Percentiles rank a stretch among this genome's conserved stretches.
These are phyloP conservation scores for Automeris io DNA, from an alignment of 2,888 invertebrate species.

Conservation along the genomic window DNA sequence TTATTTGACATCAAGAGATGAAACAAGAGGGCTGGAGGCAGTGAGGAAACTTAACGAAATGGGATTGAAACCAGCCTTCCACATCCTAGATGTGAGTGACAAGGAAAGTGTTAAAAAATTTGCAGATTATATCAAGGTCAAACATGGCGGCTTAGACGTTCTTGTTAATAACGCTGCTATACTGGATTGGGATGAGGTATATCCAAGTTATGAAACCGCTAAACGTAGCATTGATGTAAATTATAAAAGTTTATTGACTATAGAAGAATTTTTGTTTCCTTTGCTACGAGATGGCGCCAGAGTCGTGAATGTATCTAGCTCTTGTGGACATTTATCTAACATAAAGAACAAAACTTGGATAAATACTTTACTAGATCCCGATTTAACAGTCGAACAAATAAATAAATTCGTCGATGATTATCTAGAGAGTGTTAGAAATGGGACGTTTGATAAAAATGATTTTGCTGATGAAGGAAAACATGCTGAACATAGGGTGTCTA, in stretches of 20 bases:
- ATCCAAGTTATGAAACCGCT: constrained; percentile 58
- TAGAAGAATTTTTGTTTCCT: constrained; percentile 79
- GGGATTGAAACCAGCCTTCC: constrained; percentile 75
- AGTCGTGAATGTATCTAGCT: constrained; percentile 83
- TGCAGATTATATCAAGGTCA: constrained; percentile 73
- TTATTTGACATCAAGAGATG: constrained; percentile 81
- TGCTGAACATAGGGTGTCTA: constrained; percentile 62
- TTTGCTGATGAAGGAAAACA: constrained; percentile 66
- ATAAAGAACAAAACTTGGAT: constrained; percentile 55
- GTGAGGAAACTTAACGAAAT: constrained; percentile 75
- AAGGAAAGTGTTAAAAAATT: constrained; percentile 76
- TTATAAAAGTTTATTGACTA: constrained; percentile 48
- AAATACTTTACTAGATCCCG: constrained; percentile 33
- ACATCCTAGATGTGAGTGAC: constrained; percentile 82
- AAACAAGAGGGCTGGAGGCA: constrained; percentile 74
- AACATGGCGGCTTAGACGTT: constrained; percentile 82
- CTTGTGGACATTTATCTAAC: constrained; percentile 61
- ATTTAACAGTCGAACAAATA: constrained; percentile 48
- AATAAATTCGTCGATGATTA: constrained; percentile 57
- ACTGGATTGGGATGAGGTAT: constrained; percentile 51
- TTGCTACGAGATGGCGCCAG: constrained; percentile 82
- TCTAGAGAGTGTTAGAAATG: constrained; percentile 55
- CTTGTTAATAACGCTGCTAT: constrained; percentile 86
- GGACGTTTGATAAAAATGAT: constrained; percentile 53
- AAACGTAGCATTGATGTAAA: constrained; percentile 57